Evolutionary conservation across 2,797 vertebrate species (phyloP), one percentile per base, ranked within the genome.

Genomic region (Gymnodraco acuticeps): DNA sequence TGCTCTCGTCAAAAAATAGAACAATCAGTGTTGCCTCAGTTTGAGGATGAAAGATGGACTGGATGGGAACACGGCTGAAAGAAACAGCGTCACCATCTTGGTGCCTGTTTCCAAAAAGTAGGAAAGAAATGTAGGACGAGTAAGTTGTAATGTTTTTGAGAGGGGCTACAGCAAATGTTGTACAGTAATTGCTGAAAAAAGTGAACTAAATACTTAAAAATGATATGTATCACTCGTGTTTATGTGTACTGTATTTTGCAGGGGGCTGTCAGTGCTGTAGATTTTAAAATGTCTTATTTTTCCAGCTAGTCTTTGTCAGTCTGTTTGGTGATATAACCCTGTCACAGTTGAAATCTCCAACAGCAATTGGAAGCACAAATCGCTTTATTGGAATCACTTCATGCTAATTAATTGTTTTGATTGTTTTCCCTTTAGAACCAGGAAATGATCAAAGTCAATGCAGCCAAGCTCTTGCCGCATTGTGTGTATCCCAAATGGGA

Each of bases 371-470:
- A n/a, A 75, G 52, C 62, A 67, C 67, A 41, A 89, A 71, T 83
- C 55, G 75, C 54, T 77, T 45, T 38, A 51, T 55, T 19, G 54
- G 27, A 81, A 83, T 56, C 11, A 52, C 58, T 76, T 76, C 61
- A 59, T 86, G 72, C 70, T 83, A 89, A 89, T 84, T 82, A 61
- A 89, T 82, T 84, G 83, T 85, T 88, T 86, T 77, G 77, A 89
- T 80, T 81, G 76, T 81, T 89, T 83, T 82, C 75, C 69, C 73
- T 64, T 77, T 73, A 75, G 81, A 86, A 87, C 88, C 20, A 66
- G 87, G 65, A 86, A 87, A 86, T 58, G 75, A 91, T 94, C 89
- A 93, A 87, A 93, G 88, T 85, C 64, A 76, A 51, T 11, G 64
- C 66, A 68, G 62, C 69, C 33, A 13, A 73, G 81, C 76, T 78